These are phyloP conservation scores for Phlogophora meticulosa DNA, from an alignment of 2,888 invertebrate species.

Conservation along the genomic window DNA sequence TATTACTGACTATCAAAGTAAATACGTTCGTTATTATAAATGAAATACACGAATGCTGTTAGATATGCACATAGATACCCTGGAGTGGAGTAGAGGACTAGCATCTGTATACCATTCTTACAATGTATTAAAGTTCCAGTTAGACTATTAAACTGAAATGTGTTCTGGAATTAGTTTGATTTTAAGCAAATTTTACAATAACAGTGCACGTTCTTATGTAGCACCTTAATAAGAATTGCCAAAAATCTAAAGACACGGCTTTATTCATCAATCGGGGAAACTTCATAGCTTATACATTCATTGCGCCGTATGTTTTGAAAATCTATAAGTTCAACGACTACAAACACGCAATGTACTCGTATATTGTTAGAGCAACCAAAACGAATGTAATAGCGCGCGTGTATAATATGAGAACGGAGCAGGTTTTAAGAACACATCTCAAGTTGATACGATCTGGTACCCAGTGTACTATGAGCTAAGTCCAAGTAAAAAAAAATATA, in stretches of 20 bases:
- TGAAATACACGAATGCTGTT: conserved; percentile 42
- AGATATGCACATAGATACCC: conserved; percentile 52
- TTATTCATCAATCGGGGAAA: neutral
- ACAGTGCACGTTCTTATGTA: no score
- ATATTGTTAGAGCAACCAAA: neutral
- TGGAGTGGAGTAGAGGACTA: conserved; percentile 4
- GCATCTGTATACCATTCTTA: conserved; percentile 24
- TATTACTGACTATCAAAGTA: conserved; percentile 41
- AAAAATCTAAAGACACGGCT: neutral
- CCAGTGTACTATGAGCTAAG: neutral
- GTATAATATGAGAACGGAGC: neutral
- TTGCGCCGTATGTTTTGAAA: neutral
- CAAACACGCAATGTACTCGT: no score
- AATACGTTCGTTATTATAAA: conserved; percentile 45
- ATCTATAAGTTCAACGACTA: neutral
- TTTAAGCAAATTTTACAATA: no score
- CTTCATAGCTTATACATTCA: neutral
- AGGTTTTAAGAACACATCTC: neutral
- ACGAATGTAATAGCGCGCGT: neutral
- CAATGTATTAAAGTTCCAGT: conserved; percentile 20
- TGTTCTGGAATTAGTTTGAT: neutral
- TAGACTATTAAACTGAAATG: conserved; percentile 6
- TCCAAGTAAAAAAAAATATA: neutral
- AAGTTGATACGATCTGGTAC: neutral
- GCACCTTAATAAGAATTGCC: neutral